Evolutionary conservation across 2,113 vertebrate species (phyloP), one percentile per base, ranked within the genome.

Genomic region (Pangasianodon gigas): DNA sequence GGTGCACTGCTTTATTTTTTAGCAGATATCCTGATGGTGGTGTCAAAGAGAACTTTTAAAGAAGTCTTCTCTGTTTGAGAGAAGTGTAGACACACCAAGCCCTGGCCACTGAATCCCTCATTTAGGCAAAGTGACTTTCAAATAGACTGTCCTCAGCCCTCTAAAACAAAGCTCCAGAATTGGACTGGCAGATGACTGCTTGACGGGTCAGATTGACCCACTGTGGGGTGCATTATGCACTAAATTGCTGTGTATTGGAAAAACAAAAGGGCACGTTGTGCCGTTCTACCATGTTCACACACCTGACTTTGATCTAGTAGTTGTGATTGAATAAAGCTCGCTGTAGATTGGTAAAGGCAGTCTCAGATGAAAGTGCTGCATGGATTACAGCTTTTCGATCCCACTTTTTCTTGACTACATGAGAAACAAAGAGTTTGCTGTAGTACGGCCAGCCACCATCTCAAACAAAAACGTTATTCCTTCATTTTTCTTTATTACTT

Each of bases 281-380:
- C 37, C 6, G 56, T 29, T n/a, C 41, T n/a, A 44, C 29, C 44
- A n/a, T 10, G 44, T 77, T 77, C 74, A 46, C 58, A 41, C 32
- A 67, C 44, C 46, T 29, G 58, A 69, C 85, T 88, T 90, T 82
- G 87, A 89, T 90, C 71, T 32, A 10, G 41, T 62, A 67, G 41
- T 58, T 24, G 41, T 46, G 41, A 88, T 88, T 51, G 41, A 62
- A 58, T 46, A 77, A 65, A 51, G 54, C 26, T 65, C 29, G 26
- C 69, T 41, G 52, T 29, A 21, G 88, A 54, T 60, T 44, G 24
- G 65, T 52, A 56, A 56, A 16, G 80, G 65, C 51, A 44, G 83
- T 56, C 51, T 84, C 29, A 44, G 79, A 89, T 91, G 16, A 88
- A 90, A 89, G 87, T 41, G 56, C 83, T 84, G 67, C 82, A 52